Evolutionary conservation across 2,888 invertebrate species (phyloP).

Genomic region (Fabriciana adippe): DNA sequence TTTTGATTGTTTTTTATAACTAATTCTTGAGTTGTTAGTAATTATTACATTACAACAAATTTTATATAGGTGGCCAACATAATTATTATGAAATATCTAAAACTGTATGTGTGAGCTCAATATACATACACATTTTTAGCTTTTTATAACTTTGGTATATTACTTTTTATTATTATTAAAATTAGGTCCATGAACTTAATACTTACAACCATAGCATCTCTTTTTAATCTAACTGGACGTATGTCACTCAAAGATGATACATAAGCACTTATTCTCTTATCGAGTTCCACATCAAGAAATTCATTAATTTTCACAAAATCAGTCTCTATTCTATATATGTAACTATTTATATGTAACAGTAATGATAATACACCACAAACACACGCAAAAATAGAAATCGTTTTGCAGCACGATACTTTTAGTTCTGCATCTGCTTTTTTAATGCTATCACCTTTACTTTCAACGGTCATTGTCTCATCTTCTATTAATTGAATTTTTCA

Average conservation of each 20-base stretch:
- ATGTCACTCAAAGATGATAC: conserved; percentile 37
- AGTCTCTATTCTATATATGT: conserved; percentile 54
- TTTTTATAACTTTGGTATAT: too few relatives aligned
- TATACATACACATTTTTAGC: too few relatives aligned
- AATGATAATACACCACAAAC: conserved; percentile 65
- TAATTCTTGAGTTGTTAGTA: neutral
- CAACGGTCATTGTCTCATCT: conserved; percentile 38
- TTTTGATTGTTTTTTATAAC: neutral
- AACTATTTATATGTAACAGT: conserved; percentile 65
- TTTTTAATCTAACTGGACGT: conserved; percentile 55
- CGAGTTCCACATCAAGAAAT: conserved; percentile 56
- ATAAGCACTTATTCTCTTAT: conserved; percentile 56
- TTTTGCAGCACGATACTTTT: conserved; percentile 56
- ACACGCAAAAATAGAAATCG: conserved; percentile 65
- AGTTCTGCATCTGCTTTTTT: conserved; percentile 44
- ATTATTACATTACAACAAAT: neutral
- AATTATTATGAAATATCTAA: neutral
- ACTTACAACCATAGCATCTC: conserved; percentile 75
- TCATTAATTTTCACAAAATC: conserved; percentile 46
- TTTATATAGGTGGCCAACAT: neutral
- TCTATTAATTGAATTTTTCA: conserved; percentile 19
- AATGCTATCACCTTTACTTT: conserved; percentile 15
- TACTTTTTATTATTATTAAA: too few relatives aligned
- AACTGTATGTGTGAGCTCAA: neutral
- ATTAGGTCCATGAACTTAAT: neutral